A percentile compares a stretch with the other conserved stretches of the same genome.
Conservation (phyloP, 1,140 invertebrate species). For the Ditylenchus dipsaci region DNA sequence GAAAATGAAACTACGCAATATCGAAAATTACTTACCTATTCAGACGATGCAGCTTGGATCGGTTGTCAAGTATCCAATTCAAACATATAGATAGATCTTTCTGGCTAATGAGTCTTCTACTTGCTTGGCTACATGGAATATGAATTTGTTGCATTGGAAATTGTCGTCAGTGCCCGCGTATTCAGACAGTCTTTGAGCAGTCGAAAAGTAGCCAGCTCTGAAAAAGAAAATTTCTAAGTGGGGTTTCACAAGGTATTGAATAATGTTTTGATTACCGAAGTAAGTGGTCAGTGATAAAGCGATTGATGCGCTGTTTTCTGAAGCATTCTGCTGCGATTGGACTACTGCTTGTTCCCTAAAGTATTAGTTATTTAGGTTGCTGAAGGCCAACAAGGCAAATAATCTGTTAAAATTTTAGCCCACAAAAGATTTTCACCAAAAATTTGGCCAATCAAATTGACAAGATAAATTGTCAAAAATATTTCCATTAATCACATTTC, state of each 20-base stretch:
- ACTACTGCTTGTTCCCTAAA: slow-evolving; percentile 21
- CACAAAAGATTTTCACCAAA: no score
- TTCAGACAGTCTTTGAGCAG: slow-evolving; percentile 75
- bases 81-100: slow-evolving; percentile 80
- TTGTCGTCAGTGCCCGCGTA: slow-evolving; percentile 69
- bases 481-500: no score
- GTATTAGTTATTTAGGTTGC: not conserved
- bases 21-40: no score
- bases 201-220: slow-evolving; percentile 82
- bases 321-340: slow-evolving; percentile 64
- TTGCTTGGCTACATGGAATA: slow-evolving; percentile 76
- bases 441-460: no score
- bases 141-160: slow-evolving; percentile 81
- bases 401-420: no score
- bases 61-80: slow-evolving; percentile 95
- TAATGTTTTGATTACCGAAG: no score
- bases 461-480: no score
- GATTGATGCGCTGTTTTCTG: slow-evolving; percentile 78
- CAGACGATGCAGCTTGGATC: slow-evolving; percentile 86
- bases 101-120: slow-evolving; percentile 70
- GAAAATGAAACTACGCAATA: no score
- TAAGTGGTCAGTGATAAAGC: slow-evolving; percentile 86
- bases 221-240: slow-evolving; percentile 57
- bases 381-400: no score
- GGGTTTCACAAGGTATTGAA: no score